phyloP scores from a whole-genome alignment of 2,888 invertebrate genomes.

The Xestia rhomboidea region DNA sequence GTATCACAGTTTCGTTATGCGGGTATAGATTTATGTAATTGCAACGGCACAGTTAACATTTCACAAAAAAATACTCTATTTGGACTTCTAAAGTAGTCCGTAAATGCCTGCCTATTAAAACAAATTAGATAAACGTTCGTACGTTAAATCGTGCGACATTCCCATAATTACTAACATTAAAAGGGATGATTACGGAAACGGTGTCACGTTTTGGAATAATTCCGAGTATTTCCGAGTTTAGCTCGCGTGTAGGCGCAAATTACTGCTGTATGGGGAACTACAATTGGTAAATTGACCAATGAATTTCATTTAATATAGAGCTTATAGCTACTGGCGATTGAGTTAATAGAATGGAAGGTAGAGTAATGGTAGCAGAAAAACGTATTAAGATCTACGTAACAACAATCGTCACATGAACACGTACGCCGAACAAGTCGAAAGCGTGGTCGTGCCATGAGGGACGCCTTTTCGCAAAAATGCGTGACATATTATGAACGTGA shows the following conservation, averaged over 20 bases:
- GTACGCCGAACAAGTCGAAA: not conserved
- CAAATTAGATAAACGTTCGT: conserved; percentile 56
- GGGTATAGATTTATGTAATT: conserved; percentile 17
- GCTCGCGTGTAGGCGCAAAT: conserved; percentile 70
- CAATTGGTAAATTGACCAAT: conserved; percentile 80
- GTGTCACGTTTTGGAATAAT: conserved; percentile 48
- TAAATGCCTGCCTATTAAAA: conserved; percentile 40
- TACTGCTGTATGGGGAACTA: conserved; percentile 55
- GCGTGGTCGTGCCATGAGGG: not conserved
- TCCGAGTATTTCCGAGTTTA: conserved; percentile 58
- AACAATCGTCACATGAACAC: not conserved
- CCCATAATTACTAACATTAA: conserved; percentile 57
- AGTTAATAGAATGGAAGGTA: conserved; percentile 8
- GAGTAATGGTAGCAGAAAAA: not conserved
- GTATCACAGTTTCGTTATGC: conserved; percentile 27
- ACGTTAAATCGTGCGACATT: conserved; percentile 46
- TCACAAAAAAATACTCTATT: conserved; percentile 10
- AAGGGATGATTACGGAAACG: conserved; percentile 48
- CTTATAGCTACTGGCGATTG: conserved; percentile 13
- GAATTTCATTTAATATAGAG: conserved; percentile 64
- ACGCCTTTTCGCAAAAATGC: not conserved
- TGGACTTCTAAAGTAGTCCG: conserved; percentile 9
- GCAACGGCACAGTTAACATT: not conserved
- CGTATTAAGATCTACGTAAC: not conserved
- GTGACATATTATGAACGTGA: not conserved